Evolutionary conservation across 2,113 vertebrate genomes (phyloP), one percentile per base, ranked within the genome.

Genomic region (Andinoacara biseriatus): DNA sequence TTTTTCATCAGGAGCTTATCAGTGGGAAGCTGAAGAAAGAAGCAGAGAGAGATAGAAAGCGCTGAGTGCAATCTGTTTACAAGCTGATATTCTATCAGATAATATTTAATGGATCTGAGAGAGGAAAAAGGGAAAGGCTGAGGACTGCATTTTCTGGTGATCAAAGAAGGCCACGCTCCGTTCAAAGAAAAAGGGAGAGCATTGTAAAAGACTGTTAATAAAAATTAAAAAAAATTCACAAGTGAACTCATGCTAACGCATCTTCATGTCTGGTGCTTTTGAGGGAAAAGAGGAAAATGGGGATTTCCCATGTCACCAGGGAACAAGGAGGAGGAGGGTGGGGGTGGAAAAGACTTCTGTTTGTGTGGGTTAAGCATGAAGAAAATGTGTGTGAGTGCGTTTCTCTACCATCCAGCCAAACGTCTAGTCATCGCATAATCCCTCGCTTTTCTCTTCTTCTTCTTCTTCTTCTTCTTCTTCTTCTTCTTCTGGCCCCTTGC

Each of bases 1-100:
- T 95, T 93, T 88, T 87, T 94, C 90, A 85, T 91, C 92, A 94
- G 74, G 20, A 46, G 14, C 74, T 94, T 94, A 94, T 92, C 93
- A 76, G 40, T 5, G 17, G 83, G 76, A 77, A 91, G 69, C 74
- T 58, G 58, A 67, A 31, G 58, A 10, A 43, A 75, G 46, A 58
- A 14, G 1, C 20, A 29, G 54, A 38, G 56, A 74, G 78, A 86
- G 38, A 75, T 40, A 31, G 15, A 57, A 24, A 49, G 40, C 63
- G 31, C 46, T 58, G 58, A 60, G 61, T 29, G 76, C 22, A 58
- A 60, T 59, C 40, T 84, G 61, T 86, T 84, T 84, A 26, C 7
- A 8, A 76, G 74, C 40, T 74, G 85, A 87, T 86, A 43, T 8
- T 24, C 14, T 2, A 85, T 87, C 85, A 85, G 79, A 46, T 38